Evolutionary conservation across 2,113 vertebrate genomes (phyloP).

Genomic region (Leptocoma aspasia): DNA sequence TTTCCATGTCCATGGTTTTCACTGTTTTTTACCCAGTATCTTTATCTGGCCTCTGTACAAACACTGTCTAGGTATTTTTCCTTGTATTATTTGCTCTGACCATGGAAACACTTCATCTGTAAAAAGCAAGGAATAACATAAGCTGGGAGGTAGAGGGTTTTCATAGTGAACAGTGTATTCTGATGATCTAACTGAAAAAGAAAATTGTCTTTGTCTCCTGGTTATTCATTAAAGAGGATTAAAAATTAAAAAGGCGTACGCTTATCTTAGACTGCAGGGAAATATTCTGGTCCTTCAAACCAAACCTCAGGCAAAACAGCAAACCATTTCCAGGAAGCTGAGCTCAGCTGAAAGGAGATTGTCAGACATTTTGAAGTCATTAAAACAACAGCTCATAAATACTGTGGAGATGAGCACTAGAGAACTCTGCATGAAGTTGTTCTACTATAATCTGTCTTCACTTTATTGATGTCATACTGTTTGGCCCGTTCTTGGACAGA

Average conservation of each 20-base stretch:
- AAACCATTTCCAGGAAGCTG: slow-evolving; percentile 4
- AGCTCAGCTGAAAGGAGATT: background rate
- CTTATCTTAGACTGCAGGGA: background rate
- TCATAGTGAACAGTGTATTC: background rate
- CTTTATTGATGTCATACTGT: background rate
- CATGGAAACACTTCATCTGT: background rate
- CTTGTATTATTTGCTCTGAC: background rate
- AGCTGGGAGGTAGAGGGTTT: background rate
- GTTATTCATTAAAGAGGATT: slow-evolving; percentile 11
- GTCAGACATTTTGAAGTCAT: background rate
- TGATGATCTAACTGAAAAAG: background rate
- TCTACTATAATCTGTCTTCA: background rate
- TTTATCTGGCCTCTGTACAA: background rate
- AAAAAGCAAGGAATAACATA: background rate
- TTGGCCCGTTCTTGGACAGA: background rate
- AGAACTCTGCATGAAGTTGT: background rate
- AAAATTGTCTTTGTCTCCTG: background rate
- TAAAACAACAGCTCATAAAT: background rate
- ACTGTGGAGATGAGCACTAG: background rate
- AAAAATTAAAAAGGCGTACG: background rate
- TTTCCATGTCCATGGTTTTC: background rate
- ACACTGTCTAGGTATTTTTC: background rate
- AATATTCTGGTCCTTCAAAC: background rate
- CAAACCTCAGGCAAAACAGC: background rate
- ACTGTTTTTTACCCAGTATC: background rate